Evolutionary conservation across 2,797 vertebrate genomes (phyloP).

Genomic region (Argya squamiceps): DNA sequence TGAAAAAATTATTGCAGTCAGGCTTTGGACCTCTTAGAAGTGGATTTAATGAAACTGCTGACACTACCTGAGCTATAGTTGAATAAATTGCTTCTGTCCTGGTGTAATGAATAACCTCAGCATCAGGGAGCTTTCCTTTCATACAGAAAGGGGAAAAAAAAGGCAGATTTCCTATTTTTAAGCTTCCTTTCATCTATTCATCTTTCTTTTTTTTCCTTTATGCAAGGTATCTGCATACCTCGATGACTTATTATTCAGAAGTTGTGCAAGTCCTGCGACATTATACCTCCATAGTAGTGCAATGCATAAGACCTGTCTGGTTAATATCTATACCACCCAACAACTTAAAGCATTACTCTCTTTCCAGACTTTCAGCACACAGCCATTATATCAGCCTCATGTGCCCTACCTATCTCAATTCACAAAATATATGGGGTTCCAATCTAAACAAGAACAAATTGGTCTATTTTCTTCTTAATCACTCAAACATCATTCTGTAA

Average conservation of each 20-base stretch:
- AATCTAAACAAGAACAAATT: not conserved
- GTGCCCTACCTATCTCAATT: not conserved
- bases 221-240: not conserved
- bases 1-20: not conserved
- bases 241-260: slow-evolving; percentile 4
- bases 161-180: slow-evolving; percentile 47
- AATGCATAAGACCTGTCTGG: not conserved
- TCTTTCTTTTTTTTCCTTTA: not conserved
- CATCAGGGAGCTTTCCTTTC: slow-evolving; percentile 22
- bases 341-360: not conserved
- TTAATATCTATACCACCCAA: slow-evolving; percentile 46
- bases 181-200: slow-evolving; percentile 20
- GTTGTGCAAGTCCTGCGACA: not conserved
- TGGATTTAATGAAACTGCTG: slow-evolving; percentile 34
- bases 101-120: slow-evolving; percentile 7
- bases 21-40: slow-evolving; percentile 32
- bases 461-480: slow-evolving; percentile 21
- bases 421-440: not conserved
- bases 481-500: not conserved
- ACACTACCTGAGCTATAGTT: not conserved
- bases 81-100: slow-evolving; percentile 38
- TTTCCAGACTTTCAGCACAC: not conserved
- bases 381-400: not conserved
- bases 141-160: not conserved
- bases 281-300: slow-evolving; percentile 13